These are phyloP conservation scores for Cistogaster globosa DNA, from an alignment of 2,888 invertebrate genomes.

Conservation along the genomic window DNA sequence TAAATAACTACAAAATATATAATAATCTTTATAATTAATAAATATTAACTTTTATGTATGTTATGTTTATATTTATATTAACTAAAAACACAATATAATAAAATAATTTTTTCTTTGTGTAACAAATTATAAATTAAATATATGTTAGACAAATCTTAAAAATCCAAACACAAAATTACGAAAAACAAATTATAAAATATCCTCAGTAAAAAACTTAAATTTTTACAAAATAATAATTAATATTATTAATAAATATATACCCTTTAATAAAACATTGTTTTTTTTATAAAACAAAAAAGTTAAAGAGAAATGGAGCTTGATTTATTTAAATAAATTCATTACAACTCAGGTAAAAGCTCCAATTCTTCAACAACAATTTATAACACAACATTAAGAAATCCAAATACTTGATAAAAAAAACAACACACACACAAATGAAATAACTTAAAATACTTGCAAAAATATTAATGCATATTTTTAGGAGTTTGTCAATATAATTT, in stretches of 20 bases:
- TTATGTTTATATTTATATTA: conserved; percentile 56
- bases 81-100: conserved; percentile 34
- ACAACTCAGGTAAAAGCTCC: conserved; percentile 71
- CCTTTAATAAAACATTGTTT: conserved; percentile 12
- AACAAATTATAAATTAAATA: conserved; percentile 64
- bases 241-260: conserved; percentile 31
- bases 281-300: conserved; percentile 6
- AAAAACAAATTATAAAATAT: not conserved
- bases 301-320: conserved; percentile 61
- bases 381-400: conserved; percentile 4
- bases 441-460: conserved; percentile 36
- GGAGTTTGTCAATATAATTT: conserved; percentile 65
- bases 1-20: conserved; percentile 17
- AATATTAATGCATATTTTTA: conserved; percentile 59
- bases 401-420: conserved; percentile 11
- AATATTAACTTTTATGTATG: conserved; percentile 57
- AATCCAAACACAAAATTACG: conserved; percentile 14
- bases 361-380: conserved; percentile 44
- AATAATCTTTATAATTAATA: conserved; percentile 25
- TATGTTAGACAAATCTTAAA: conserved; percentile 71
- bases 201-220: not conserved
- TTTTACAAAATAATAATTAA: not conserved
- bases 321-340: conserved; percentile 71
- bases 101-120: conserved; percentile 51
- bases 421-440: not conserved